Base-by-base conservation (phyloP, 2,113 vertebrate species). In the Peucedramus taeniatus region DNA sequence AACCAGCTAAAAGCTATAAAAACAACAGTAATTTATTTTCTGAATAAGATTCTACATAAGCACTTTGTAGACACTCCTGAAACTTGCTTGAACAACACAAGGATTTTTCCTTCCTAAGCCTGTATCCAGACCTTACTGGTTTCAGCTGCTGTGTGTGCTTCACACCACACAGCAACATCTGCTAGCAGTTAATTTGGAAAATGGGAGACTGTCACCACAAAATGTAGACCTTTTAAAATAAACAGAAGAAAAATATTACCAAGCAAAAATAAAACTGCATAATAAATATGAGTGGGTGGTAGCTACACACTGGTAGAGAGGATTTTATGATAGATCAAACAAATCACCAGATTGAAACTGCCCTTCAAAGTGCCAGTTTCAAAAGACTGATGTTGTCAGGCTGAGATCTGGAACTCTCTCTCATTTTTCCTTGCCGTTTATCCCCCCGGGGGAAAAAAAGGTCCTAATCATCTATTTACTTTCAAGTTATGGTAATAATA, bases 141-240 rank as follows among this genome's bases (percentile, higher is more conserved):
- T 97, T 89, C 77, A 35, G 80, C 87, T 96, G 95, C 97, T 93
- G 89, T 60, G 83, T 96, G 94, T 95, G 94, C 39, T 78, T 96
- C 80, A 61, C 95, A 88, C 96, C 91, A 94, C 93, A 84, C 37
- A 68, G 92, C 93, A 96, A 97, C 97, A 98, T 98, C 97, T 98
- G 98, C 83, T 98, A 97, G 96, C 95, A 98, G 93, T 98, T 98
- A 98, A 97, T 97, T 97, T 97, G 95, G 88, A 97, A 97, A 98
- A 98, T 97, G 92, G 97, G 93, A 98, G 97, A 97, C 78, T 89
- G 97, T 97, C 97, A 97, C 97, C 95, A 87, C 97, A 96, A 97
- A 97, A 97, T 90, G 94, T 88, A 97, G 94, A 90, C 90, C 93
- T 97, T 96, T 97, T 94, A 97, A 98, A 98, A 97, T 95, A 97